A percentile compares a stretch with the other conserved stretches of the same genome.
Evolutionary conservation across 2,888 invertebrate species (phyloP).

Genomic region (Alsophila aescularia): DNA sequence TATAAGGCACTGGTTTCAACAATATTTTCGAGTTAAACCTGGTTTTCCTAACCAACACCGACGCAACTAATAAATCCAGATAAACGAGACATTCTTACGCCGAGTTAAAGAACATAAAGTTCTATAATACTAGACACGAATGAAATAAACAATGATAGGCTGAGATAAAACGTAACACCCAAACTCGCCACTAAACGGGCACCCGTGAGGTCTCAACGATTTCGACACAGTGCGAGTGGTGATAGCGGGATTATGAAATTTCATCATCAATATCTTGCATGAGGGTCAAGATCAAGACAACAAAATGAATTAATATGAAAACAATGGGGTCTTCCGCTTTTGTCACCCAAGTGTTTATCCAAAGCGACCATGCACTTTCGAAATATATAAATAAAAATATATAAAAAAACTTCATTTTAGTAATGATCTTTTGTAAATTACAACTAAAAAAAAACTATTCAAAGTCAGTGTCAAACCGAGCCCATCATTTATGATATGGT

Average conservation of each 20-base stretch:
- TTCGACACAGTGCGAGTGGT: slow-evolving; percentile 15
- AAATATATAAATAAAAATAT: too few species aligned
- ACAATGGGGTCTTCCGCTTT: too few species aligned
- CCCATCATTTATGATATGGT: too few species aligned
- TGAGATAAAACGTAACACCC: slow-evolving; percentile 30
- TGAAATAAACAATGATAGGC: slow-evolving; percentile 30
- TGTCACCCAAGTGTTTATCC: too few species aligned
- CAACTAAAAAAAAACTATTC: too few species aligned
- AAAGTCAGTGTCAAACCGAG: too few species aligned
- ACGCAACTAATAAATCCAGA: slow-evolving; percentile 16
- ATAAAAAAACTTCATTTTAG: too few species aligned
- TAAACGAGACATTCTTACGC: slow-evolving; percentile 3
- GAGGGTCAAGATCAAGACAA: too few species aligned
- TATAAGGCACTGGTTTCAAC: background rate
- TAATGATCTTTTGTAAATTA: too few species aligned
- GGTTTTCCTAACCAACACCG: background rate
- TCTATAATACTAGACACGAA: slow-evolving; percentile 2
- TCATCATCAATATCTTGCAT: too few species aligned
- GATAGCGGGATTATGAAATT: background rate
- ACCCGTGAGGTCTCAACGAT: slow-evolving; percentile 28
- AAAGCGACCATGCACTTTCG: too few species aligned
- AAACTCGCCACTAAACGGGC: slow-evolving; percentile 24
- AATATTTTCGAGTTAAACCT: background rate
- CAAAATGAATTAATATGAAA: too few species aligned
- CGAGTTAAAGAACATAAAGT: background rate